Base-by-base conservation (phyloP, 1,140 invertebrate genomes). In the Penaeus vannamei region DNA sequence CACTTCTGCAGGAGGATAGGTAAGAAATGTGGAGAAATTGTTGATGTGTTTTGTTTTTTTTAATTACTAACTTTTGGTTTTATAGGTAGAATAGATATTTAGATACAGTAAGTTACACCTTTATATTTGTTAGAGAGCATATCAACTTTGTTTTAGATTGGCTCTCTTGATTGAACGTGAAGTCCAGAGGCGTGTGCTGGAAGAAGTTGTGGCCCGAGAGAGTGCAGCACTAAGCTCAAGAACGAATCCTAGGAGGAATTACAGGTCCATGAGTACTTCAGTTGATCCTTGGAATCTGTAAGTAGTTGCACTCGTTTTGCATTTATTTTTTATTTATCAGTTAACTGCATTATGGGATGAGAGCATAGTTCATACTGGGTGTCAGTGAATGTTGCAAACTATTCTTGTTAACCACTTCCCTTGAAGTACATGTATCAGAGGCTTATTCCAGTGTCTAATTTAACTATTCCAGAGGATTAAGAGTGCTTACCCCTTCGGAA, bases 101-200 rank as follows among this genome's bases (percentile, higher is more conserved):
- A 26, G 26, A 61, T n/a, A 59, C 46, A 10, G 7, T 26, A 64
- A 60, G 59, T 84, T 42, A 42, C 36, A 42, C 8, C 36, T 42
- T 4, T 42, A 42, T 42, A 42, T 29, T 42, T 86, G 22, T 20
- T 79, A 32, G 5, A 32, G 60, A 76, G 23, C 23, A 62, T 22
- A 36, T 29, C 22, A 10, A 29, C 64, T 14, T 77, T 84, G 19
- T 46, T 80, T 79, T 82, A 91, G 91, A 89, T 92, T 93, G 36
- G 93, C 93, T 82, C 91, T 90, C 59, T 90, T 94, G 26, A 93
- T 94, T 26, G 93, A 93, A 86, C 92, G 93, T 60, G 93, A 93
- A 91, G 93, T 93, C 22, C 93, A 93, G 83, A 90, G 93, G 66
- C 91, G 93, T 66, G 91, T 93, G 87, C 92, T 93, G 90, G 93